phyloP scores from a whole-genome alignment of 2,113 vertebrate species.

The Fregetta grallaria region DNA sequence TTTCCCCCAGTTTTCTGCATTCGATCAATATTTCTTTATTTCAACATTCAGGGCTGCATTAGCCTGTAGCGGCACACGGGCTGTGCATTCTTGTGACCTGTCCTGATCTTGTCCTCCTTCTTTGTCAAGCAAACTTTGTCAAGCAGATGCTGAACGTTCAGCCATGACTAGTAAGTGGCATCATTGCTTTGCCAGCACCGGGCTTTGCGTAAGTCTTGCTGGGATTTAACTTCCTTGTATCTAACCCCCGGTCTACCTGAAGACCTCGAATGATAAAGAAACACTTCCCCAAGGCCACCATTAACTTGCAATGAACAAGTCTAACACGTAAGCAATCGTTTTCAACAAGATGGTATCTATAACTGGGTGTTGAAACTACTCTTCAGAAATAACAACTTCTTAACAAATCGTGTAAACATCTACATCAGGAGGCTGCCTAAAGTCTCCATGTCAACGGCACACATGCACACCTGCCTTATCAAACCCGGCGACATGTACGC shows the following conservation, averaged over 20 bases:
- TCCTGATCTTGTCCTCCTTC: neutral
- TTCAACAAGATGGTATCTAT: neutral
- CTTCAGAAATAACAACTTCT: neutral
- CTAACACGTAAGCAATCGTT: rapidly evolving
- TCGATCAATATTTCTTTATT: neutral
- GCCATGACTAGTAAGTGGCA: rapidly evolving
- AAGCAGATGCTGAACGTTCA: neutral
- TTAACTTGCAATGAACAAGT: neutral
- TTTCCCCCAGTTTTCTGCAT: neutral
- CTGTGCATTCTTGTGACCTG: neutral
- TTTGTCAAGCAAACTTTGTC: rapidly evolving
- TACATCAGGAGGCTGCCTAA: neutral
- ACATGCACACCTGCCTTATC: neutral
- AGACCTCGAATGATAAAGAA: neutral
- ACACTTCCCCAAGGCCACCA: neutral
- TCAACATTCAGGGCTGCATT: neutral
- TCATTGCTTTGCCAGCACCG: neutral
- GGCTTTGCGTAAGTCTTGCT: neutral
- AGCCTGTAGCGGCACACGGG: rapidly evolving
- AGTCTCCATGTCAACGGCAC: neutral
- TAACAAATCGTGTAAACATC: neutral
- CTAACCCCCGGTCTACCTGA: neutral
- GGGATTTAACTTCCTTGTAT: neutral
- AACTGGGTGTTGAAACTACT: neutral
- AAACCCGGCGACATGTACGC: neutral